These are phyloP conservation scores for Phalacrocorax brasilianus DNA, from an alignment of 2,113 vertebrate genomes.

Conservation along the genomic window DNA sequence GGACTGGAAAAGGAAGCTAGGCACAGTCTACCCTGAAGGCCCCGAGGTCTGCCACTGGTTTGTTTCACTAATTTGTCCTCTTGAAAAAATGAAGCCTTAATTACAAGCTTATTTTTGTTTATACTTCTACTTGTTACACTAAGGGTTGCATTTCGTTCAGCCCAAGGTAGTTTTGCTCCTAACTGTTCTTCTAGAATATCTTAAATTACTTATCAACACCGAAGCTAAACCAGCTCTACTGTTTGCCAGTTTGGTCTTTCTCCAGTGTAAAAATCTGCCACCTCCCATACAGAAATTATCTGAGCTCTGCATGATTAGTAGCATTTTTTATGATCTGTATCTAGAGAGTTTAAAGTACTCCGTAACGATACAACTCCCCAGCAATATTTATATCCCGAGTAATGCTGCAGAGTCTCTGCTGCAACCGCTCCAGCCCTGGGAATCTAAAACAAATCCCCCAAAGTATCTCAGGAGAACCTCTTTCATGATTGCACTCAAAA, in stretches of 20 bases:
- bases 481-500: not conserved
- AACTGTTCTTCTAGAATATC: not conserved
- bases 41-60: not conserved
- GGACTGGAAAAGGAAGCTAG: not conserved
- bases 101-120: not conserved
- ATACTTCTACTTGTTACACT: not conserved
- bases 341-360: not conserved
- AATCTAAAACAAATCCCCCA: not conserved
- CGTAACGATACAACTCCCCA: not conserved
- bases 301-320: not conserved
- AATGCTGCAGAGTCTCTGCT: not conserved
- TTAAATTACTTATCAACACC: not conserved
- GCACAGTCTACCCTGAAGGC: not conserved
- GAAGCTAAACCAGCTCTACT: not conserved
- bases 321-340: not conserved
- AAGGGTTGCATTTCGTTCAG: rapidly evolving
- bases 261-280: not conserved
- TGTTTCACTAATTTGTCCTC: not conserved
- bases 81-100: not conserved
- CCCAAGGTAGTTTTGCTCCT: not conserved
- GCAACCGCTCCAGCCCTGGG: not conserved
- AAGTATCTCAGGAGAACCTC: not conserved
- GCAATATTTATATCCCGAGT: not conserved
- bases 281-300: not conserved
- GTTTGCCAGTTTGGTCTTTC: not conserved